Percentiles rank a stretch among this genome's conserved stretches.
Evolutionary conservation across 2,797 vertebrate species (phyloP).

Genomic region (Glossophaga mutica): DNA sequence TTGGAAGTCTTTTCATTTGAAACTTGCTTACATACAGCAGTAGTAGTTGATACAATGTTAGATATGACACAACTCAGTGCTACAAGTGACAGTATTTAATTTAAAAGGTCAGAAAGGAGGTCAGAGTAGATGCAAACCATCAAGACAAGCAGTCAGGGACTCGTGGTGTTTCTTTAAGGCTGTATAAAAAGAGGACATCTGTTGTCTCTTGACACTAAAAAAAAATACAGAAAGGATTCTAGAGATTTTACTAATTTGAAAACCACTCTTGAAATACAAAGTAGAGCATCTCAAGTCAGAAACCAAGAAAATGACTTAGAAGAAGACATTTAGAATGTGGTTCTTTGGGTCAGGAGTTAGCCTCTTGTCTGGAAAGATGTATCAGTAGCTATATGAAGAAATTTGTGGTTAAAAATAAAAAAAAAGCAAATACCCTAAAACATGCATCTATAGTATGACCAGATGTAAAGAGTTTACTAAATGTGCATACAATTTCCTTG

Average conservation of each 20-base stretch:
- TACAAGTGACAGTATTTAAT: background rate
- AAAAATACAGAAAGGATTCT: background rate
- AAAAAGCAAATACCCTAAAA: background rate
- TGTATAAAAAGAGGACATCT: background rate
- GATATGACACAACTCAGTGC: background rate
- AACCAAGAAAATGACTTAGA: background rate
- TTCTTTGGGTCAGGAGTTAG: background rate
- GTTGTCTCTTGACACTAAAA: background rate
- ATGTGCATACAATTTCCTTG: background rate
- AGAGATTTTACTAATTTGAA: background rate
- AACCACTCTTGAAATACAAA: background rate
- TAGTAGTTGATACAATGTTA: background rate
- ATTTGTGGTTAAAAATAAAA: background rate
- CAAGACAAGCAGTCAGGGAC: background rate
- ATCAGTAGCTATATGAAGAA: background rate
- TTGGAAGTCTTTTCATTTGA: background rate
- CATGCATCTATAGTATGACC: background rate
- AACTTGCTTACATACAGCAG: background rate
- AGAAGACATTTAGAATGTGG: background rate
- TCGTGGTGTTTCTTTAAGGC: background rate
- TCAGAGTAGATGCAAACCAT: background rate
- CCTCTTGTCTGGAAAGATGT: background rate
- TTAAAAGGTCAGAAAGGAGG: background rate
- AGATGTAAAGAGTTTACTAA: background rate
- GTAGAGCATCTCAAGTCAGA: background rate